A percentile compares a stretch with the other conserved stretches of the same genome.
Evolutionary conservation across 2,797 vertebrate species (phyloP).

Genomic region (Gastrophryne carolinensis): DNA sequence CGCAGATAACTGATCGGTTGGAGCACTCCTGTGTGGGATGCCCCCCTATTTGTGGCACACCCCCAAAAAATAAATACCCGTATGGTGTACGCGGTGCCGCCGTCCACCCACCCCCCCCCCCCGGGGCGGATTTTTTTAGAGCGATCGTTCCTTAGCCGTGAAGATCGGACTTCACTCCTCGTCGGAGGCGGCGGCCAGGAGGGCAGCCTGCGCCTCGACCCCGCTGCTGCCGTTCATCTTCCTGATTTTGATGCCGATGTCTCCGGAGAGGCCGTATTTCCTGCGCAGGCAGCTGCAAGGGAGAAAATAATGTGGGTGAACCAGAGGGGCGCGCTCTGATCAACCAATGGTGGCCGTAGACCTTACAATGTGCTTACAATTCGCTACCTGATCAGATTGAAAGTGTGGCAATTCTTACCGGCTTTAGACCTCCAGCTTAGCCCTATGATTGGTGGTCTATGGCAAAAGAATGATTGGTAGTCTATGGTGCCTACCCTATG

Average conservation of each 20-base stretch:
- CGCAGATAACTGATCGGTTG: too few relatives aligned
- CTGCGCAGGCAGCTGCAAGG: constrained; percentile 67
- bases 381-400: background rate
- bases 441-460: background rate
- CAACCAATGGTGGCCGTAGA: background rate
- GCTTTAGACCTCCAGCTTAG: background rate
- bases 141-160: background rate
- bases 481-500: too few relatives aligned
- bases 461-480: too few relatives aligned
- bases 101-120: too few relatives aligned
- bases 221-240: constrained; percentile 58
- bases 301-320: background rate
- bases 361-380: background rate
- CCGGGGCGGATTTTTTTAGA: too few relatives aligned
- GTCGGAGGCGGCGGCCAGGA: constrained; percentile 81
- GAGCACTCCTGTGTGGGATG: too few relatives aligned
- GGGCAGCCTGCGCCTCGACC: constrained; percentile 67
- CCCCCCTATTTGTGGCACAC: too few relatives aligned
- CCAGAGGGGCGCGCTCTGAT: too few relatives aligned
- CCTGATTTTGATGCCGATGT: constrained; percentile 75
- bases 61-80: too few relatives aligned
- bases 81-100: too few relatives aligned
- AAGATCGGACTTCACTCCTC: constrained; percentile 73
- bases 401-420: too few relatives aligned
- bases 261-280: constrained; percentile 41